Evolutionary conservation across 2,888 invertebrate genomes (phyloP).

Genomic region (Oligia latruncula): DNA sequence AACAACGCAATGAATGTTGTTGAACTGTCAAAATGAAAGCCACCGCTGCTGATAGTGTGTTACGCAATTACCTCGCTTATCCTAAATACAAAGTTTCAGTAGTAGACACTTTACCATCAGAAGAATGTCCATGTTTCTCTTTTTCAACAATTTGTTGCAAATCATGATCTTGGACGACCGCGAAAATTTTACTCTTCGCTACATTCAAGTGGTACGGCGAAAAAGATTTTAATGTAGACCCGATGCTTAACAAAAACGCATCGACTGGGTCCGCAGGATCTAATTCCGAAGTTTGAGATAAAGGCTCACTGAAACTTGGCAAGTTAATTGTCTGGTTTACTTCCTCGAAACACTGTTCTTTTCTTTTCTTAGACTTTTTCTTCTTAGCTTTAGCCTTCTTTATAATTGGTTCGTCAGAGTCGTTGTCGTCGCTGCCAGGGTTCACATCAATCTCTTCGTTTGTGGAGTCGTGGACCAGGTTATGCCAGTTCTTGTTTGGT

Average conservation of each 20-base stretch:
- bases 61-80: constrained; percentile 1
- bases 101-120: constrained; percentile 73
- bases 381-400: constrained; percentile 58
- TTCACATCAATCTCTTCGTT: constrained; percentile 1
- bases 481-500: constrained; percentile 49
- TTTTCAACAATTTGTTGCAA: constrained; percentile 86
- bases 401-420: constrained; percentile 68
- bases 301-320: constrained; percentile 67
- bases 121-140: constrained; percentile 60
- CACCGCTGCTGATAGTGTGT: not conserved
- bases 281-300: constrained; percentile 70
- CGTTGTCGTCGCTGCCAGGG: constrained; percentile 70
- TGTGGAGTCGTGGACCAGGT: constrained; percentile 13
- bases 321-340: constrained; percentile 64
- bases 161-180: constrained; percentile 86
- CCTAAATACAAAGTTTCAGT: constrained; percentile 57
- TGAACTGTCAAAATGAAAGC: not conserved
- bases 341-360: constrained; percentile 47
- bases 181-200: constrained; percentile 87
- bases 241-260: constrained; percentile 84
- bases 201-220: constrained; percentile 86
- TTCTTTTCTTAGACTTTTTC: constrained; percentile 53
- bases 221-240: constrained; percentile 84
- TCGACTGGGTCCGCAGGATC: constrained; percentile 83
- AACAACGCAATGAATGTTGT: not conserved